phyloP scores from a whole-genome alignment of 2,888 invertebrate species.

The Ametastegia equiseti region DNA sequence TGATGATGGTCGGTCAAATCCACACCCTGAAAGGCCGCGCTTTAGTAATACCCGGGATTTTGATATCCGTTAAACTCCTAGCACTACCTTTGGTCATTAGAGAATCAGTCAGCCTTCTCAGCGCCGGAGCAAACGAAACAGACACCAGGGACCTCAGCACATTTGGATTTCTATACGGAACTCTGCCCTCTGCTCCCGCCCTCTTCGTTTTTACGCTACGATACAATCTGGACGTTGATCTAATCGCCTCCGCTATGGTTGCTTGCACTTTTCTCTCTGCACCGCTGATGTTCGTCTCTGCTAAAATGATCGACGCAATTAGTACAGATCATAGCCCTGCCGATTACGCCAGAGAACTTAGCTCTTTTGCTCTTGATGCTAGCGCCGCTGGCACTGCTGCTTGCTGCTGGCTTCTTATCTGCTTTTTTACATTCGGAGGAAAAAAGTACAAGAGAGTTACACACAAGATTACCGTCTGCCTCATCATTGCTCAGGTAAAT shows the following conservation, averaged over 20 bases:
- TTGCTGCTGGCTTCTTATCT: conserved; percentile 87
- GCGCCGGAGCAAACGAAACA: conserved; percentile 83
- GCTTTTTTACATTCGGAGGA: conserved; percentile 82
- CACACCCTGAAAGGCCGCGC: conserved; percentile 87
- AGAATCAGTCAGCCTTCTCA: conserved; percentile 88
- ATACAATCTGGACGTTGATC: conserved; percentile 90
- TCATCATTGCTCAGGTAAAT: conserved; percentile 89
- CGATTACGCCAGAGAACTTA: conserved; percentile 87
- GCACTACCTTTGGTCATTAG: conserved; percentile 91
- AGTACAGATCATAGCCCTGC: conserved; percentile 78
- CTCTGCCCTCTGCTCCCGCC: conserved; percentile 97
- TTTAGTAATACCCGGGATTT: conserved; percentile 89
- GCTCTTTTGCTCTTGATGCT: conserved; percentile 89
- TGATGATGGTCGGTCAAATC: conserved; percentile 95
- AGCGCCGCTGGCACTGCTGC: conserved; percentile 88
- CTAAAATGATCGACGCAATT: conserved; percentile 86
- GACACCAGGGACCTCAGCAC: conserved; percentile 91
- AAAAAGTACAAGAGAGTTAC: conserved; percentile 88
- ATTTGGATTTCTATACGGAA: conserved; percentile 96
- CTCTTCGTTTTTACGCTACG: conserved; percentile 95
- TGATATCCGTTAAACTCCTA: conserved; percentile 93
- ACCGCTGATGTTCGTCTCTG: conserved; percentile 96
- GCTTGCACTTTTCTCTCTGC: conserved; percentile 96
- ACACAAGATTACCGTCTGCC: conserved; percentile 88
- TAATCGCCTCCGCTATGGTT: conserved; percentile 97